Evolutionary conservation across 1,140 invertebrate species (phyloP).

Genomic region (Apis cerana): DNA sequence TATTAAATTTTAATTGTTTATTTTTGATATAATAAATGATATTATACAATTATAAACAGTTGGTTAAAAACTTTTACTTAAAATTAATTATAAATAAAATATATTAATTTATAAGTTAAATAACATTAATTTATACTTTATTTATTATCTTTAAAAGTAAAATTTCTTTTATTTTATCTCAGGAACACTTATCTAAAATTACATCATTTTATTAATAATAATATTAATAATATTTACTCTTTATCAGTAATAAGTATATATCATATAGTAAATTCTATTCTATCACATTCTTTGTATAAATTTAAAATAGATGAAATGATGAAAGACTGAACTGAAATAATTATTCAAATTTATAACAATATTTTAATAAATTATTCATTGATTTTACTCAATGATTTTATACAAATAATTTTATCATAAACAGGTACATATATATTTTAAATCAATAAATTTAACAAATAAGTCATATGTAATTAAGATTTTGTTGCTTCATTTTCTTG

Average conservation of each 20-base stretch:
- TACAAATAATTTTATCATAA: not conserved
- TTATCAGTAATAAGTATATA: not conserved
- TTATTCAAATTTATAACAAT: not conserved
- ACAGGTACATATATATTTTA: not conserved
- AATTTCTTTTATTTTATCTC: not conserved
- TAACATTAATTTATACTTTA: not conserved
- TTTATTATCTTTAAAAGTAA: not conserved
- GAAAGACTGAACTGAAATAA: not conserved
- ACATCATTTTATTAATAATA: not conserved
- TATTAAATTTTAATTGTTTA: not conserved
- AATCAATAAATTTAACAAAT: conserved; percentile 8
- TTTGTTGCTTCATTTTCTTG: conserved; percentile 38
- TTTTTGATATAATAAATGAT: not conserved
- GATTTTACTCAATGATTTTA: not conserved
- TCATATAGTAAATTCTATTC: not conserved
- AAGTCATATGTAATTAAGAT: conserved; percentile 5
- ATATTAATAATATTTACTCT: no score
- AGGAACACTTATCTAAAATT: conserved; percentile 11
- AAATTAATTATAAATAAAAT: not conserved
- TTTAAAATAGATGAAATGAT: not conserved
- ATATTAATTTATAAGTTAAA: not conserved
- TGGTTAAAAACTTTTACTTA: not conserved
- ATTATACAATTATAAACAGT: not conserved
- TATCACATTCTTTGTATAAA: not conserved
- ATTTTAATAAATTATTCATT: conserved; percentile 3